Conservation (phyloP, 2,797 vertebrate genomes). For the Melanotaenia parkinsoni region DNA sequence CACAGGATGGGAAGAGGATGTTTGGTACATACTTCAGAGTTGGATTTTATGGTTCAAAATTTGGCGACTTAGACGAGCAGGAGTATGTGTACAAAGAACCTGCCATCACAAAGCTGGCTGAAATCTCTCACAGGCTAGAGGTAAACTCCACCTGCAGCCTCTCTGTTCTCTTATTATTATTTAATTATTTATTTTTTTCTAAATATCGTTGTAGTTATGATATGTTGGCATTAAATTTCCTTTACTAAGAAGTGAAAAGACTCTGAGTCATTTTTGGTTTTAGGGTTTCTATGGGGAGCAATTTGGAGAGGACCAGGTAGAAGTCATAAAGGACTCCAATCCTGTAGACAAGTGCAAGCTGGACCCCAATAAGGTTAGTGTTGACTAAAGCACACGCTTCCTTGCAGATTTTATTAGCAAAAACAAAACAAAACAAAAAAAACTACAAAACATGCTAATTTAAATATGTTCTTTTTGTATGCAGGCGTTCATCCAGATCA, state of each 20-base stretch:
- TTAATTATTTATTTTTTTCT: background rate
- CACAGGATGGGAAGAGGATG: conserved; percentile 96
- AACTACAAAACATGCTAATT: too few species aligned
- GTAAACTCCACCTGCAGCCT: conserved; percentile 66
- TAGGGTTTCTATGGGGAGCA: conserved; percentile 97
- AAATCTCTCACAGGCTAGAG: conserved; percentile 97
- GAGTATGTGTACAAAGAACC: conserved; percentile 99
- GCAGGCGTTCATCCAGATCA: conserved; percentile 97
- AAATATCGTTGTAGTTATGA: background rate
- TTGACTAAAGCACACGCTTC: background rate
- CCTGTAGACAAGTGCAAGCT: conserved; percentile 98
- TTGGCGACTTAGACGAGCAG: conserved; percentile 97
- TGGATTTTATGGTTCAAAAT: conserved; percentile 96
- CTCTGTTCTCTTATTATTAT: too few species aligned
- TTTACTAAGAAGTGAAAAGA: background rate
- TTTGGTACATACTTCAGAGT: conserved; percentile 99
- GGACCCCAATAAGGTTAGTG: conserved; percentile 93
- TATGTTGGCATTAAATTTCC: background rate
- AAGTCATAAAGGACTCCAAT: conserved; percentile 99
- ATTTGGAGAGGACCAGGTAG: conserved; percentile 96
- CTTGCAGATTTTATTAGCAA: too few species aligned
- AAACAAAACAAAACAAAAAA: background rate
- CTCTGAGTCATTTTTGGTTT: conserved; percentile 5
- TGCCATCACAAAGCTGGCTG: conserved; percentile 96
- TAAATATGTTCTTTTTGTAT: background rate